These are phyloP conservation scores for Sinopyrophorus schimmeli DNA, from an alignment of 2,888 invertebrate species.

Conservation along the genomic window DNA sequence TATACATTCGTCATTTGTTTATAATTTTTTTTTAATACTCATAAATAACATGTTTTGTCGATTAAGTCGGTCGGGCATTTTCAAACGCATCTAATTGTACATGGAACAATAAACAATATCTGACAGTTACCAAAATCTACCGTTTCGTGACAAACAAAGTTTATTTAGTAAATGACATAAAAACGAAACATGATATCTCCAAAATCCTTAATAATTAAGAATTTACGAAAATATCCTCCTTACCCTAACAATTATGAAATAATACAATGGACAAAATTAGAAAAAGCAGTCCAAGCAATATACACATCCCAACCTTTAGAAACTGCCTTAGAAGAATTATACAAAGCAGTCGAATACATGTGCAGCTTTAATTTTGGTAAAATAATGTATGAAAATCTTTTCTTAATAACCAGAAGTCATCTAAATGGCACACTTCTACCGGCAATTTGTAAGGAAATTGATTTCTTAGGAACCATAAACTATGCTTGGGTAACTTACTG, in stretches of 20 bases:
- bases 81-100: no score
- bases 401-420: constrained; percentile 78
- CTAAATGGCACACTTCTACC: constrained; percentile 84
- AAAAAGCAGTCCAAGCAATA: constrained; percentile 30
- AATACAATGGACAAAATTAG: constrained; percentile 24
- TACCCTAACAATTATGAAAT: constrained; percentile 10
- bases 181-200: constrained; percentile 15
- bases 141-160: no score
- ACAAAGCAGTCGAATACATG: constrained; percentile 94
- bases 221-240: constrained; percentile 13
- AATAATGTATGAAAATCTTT: constrained; percentile 81
- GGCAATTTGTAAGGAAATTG: constrained; percentile 81
- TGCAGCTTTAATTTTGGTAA: constrained; percentile 92
- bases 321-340: constrained; percentile 87
- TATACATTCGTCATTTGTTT: no score
- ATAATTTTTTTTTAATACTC: no score
- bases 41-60: no score
- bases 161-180: no score
- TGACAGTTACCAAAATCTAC: no score
- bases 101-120: no score
- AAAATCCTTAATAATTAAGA: constrained; percentile 15
- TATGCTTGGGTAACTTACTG: constrained; percentile 93
- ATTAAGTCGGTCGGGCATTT: no score
- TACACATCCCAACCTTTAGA: constrained; percentile 27
- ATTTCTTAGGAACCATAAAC: constrained; percentile 86